These are phyloP conservation scores for Phalacrocorax carbo DNA, from an alignment of 2,113 vertebrate genomes.

Conservation along the genomic window DNA sequence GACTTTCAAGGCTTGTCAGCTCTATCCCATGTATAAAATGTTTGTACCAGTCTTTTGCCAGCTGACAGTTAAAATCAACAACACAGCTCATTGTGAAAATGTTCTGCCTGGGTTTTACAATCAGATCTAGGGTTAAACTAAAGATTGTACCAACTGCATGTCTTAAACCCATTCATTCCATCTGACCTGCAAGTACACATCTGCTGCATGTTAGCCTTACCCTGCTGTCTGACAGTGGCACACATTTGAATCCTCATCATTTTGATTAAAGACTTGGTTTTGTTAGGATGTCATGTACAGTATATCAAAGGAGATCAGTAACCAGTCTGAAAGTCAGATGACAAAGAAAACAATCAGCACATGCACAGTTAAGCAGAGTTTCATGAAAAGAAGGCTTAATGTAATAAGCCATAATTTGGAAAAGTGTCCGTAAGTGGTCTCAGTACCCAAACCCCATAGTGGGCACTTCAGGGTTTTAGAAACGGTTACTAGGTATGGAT, in stretches of 20 bases:
- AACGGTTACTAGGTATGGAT: neutral
- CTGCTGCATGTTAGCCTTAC: constrained; percentile 68
- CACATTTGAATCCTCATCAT: constrained; percentile 74
- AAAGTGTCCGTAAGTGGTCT: constrained; percentile 56
- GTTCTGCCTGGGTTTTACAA: constrained; percentile 45
- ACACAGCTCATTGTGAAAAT: constrained; percentile 3
- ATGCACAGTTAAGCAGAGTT: constrained; percentile 66
- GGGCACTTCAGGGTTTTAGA: constrained; percentile 46
- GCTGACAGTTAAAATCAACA: neutral
- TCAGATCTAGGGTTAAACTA: constrained; percentile 67
- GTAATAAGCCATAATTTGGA: constrained; percentile 75
- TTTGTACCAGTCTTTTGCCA: neutral
- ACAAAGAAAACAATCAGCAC: constrained; percentile 73
- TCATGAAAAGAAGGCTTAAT: constrained; percentile 60
- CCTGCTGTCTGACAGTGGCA: constrained; percentile 73
- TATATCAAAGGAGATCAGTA: constrained; percentile 82
- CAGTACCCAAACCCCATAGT: neutral
- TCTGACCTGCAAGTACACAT: constrained; percentile 79
- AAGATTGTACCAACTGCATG: constrained; percentile 57
- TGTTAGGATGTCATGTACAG: constrained; percentile 79
- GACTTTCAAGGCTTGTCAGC: neutral
- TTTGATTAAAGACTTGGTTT: constrained; percentile 81
- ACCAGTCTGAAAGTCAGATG: constrained; percentile 80
- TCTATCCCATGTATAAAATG: neutral
- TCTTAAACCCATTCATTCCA: constrained; percentile 75